These are phyloP conservation scores for Lamprotornis superbus DNA, from an alignment of 2,113 vertebrate genomes.

Conservation along the genomic window DNA sequence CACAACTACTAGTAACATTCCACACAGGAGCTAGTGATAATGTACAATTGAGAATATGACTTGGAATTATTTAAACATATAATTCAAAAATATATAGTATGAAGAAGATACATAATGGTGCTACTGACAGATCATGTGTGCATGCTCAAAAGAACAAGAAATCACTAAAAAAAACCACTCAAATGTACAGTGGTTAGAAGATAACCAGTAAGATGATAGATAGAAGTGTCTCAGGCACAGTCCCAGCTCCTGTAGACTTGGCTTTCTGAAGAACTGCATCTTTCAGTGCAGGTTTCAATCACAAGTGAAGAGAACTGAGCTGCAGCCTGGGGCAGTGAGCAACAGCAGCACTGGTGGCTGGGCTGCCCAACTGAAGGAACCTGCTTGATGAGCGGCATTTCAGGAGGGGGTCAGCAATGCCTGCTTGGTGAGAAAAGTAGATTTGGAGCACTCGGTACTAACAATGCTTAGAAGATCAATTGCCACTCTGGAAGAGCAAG, in stretches of 20 bases:
- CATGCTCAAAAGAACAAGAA: not conserved
- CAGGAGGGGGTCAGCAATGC: not conserved
- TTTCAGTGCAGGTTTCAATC: not conserved
- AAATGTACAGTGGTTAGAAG: not conserved
- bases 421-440: not conserved
- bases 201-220: not conserved
- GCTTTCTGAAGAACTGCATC: not conserved
- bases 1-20: not conserved
- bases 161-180: not conserved
- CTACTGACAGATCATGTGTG: not conserved
- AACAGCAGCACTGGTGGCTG: not conserved
- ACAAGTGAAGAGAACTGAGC: not conserved
- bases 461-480: not conserved
- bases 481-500: not conserved
- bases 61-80: not conserved
- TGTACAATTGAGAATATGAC: not conserved
- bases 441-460: not conserved
- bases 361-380: not conserved
- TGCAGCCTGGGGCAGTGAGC: not conserved
- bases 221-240: not conserved
- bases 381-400: accelerated
- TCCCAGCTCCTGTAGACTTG: not conserved
- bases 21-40: not conserved
- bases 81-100: not conserved
- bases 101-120: not conserved